Base-by-base conservation (phyloP, 2,797 vertebrate genomes). In the Typhlichthys subterraneus region DNA sequence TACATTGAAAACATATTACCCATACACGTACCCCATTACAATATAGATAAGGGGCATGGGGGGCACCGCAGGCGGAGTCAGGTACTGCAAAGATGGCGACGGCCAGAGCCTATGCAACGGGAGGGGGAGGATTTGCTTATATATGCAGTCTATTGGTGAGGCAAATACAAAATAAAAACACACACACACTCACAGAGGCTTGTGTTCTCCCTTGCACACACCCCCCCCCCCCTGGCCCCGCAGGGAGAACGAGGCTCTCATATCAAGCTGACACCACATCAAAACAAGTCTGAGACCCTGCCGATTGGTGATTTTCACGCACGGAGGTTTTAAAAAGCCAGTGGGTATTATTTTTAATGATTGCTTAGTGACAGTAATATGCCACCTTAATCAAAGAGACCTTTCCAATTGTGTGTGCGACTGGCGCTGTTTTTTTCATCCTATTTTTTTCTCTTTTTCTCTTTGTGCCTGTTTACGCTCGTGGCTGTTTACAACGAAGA, bases 291-390 rank as follows among this genome's bases (percentile, higher is more conserved):
- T 46, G 5, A 61, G 63, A 68, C 67, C 69, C 4, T 42, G 54
- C 9, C 2, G 45, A 45, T 72, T 69, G 54, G 45, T 48, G 54
- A 66, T 78, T 61, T 53, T 61, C 50, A 48, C 63, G 42, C 45
- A 14, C 59, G 46, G 50, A 67, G 72, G n/a, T 62, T 70, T 70
- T 65, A 68, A 59, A 80, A 87, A 87, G 79, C 80, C 81, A 75
- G 58, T 73, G 79, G 83, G 70, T 84, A 79, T 86, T 84, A 78
- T 78, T 85, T 86, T 76, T 84, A 86, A 88, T 86, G 88, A 81
- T 71, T 83, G 74, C 88, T 87, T 85, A 87, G 83, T 83, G 73
- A 84, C 79, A 77, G 70, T 82, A 87, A 88, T 85, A 79, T 80
- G 56, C 73, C 65, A 80, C 76, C 79, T 79, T 86, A 87, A 87